Evolutionary conservation across 2,888 invertebrate genomes (phyloP).

Genomic region (Brachypalpus laphriformis): DNA sequence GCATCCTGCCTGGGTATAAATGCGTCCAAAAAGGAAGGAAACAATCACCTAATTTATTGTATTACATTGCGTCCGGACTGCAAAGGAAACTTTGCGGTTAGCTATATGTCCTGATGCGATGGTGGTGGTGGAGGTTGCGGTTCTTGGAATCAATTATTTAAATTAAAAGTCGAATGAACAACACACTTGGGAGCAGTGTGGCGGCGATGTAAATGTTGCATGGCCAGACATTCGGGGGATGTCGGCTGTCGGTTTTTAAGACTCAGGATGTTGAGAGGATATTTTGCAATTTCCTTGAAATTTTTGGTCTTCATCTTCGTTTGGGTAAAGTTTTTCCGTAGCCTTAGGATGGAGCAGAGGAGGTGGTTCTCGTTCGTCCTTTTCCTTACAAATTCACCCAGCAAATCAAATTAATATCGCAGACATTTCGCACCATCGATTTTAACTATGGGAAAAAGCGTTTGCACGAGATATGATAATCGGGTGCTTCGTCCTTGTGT

Average conservation of each 20-base stretch:
- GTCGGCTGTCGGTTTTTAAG: conserved; percentile 23
- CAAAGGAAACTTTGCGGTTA: conserved; percentile 53
- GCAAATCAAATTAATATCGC: conserved; percentile 74
- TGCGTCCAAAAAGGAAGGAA: conserved; percentile 55
- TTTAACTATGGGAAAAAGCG: conserved; percentile 70
- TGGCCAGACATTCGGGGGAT: conserved; percentile 57
- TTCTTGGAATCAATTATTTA: conserved; percentile 71
- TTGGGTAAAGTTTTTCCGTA: conserved; percentile 41
- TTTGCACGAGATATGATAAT: conserved; percentile 61
- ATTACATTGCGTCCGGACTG: conserved; percentile 54
- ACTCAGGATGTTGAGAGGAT: conserved; percentile 64
- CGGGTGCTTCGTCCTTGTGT: conserved; percentile 47
- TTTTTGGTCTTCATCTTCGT: conserved; percentile 10
- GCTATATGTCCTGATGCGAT: conserved; percentile 32
- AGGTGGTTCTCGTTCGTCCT: background rate
- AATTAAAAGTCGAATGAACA: conserved; percentile 73
- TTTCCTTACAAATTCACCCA: conserved; percentile 28
- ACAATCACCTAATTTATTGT: conserved; percentile 71
- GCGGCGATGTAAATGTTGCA: conserved; percentile 13
- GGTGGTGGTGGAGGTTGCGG: background rate
- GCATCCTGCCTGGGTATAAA: background rate
- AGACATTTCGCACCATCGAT: conserved; percentile 74
- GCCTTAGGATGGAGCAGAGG: background rate
- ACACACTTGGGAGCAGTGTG: conserved; percentile 47
- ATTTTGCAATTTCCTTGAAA: conserved; percentile 58